A percentile compares a stretch with the other conserved stretches of the same genome.
Evolutionary conservation across 2,888 invertebrate species (phyloP).

Genomic region (Melipona bicolor): DNA sequence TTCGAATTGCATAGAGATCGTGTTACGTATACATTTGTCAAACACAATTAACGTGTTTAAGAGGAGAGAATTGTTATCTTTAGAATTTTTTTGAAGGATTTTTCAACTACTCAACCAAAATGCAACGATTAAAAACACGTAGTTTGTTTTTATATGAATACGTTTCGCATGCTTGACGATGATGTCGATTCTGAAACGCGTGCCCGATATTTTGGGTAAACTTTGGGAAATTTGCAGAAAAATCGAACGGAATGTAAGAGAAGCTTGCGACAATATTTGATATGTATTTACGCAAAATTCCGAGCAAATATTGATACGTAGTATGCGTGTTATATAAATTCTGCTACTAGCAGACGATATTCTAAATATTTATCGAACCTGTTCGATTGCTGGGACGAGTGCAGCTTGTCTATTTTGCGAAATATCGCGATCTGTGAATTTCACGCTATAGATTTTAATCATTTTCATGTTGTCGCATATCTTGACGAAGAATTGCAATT

Average conservation of each 20-base stretch:
- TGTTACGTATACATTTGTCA: too few species aligned
- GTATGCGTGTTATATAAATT: constrained; percentile 27
- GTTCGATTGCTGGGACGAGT: constrained; percentile 6
- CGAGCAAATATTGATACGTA: constrained; percentile 25
- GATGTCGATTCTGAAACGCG: neutral
- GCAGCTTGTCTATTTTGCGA: neutral
- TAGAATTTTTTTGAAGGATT: neutral
- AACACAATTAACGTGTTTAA: too few species aligned
- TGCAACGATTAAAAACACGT: neutral
- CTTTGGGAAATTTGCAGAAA: neutral
- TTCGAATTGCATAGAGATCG: too few species aligned
- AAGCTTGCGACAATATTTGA: constrained; percentile 26
- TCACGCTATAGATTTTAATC: neutral
- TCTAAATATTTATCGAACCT: constrained; percentile 29
- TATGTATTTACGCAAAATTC: constrained; percentile 23
- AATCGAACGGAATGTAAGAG: neutral
- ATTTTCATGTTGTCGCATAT: neutral
- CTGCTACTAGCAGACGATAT: neutral
- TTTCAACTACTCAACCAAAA: neutral
- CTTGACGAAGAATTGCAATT: neutral
- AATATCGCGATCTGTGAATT: neutral
- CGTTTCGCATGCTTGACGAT: neutral
- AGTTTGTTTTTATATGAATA: neutral
- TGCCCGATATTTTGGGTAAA: neutral
- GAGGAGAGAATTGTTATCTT: neutral